A percentile compares a stretch with the other conserved stretches of the same genome.
Evolutionary conservation across 2,888 invertebrate genomes (phyloP).

Genomic region (Pyrrhia umbra): DNA sequence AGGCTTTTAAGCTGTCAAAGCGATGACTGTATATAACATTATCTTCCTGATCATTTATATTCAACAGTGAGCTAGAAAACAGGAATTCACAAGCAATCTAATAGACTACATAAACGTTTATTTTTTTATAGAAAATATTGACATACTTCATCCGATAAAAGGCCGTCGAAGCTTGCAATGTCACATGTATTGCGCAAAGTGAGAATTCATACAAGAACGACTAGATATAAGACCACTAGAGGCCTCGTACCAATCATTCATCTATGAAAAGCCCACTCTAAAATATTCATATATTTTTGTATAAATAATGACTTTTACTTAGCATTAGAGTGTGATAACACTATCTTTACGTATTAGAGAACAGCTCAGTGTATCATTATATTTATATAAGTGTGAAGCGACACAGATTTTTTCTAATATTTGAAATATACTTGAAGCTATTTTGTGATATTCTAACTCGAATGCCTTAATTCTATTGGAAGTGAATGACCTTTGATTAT

Average conservation of each 20-base stretch:
- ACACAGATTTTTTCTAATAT: constrained; percentile 85
- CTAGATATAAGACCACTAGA: constrained; percentile 9
- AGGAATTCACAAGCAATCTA: constrained; percentile 86
- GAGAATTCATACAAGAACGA: constrained; percentile 40
- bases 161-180: constrained; percentile 84
- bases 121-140: constrained; percentile 88
- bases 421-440: constrained; percentile 87
- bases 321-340: constrained; percentile 86
- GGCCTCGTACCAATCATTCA: constrained; percentile 35
- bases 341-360: constrained; percentile 88
- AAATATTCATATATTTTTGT: constrained; percentile 74
- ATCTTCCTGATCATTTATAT: constrained; percentile 71
- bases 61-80: constrained; percentile 83
- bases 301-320: constrained; percentile 85
- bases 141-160: constrained; percentile 82
- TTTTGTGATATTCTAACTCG: constrained; percentile 84
- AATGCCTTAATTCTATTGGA: constrained; percentile 78
- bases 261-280: constrained; percentile 47
- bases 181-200: constrained; percentile 78
- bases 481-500: constrained; percentile 66
- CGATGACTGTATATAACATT: constrained; percentile 78
- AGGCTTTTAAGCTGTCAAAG: constrained; percentile 90
- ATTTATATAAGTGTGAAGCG: constrained; percentile 83
- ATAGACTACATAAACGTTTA: constrained; percentile 85
- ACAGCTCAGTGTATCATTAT: constrained; percentile 85